Percentiles rank a stretch among this genome's conserved stretches.
These are phyloP conservation scores for Lepidocolaptes lacrymiger DNA, from an alignment of 2,797 vertebrate genomes.

Conservation along the genomic window DNA sequence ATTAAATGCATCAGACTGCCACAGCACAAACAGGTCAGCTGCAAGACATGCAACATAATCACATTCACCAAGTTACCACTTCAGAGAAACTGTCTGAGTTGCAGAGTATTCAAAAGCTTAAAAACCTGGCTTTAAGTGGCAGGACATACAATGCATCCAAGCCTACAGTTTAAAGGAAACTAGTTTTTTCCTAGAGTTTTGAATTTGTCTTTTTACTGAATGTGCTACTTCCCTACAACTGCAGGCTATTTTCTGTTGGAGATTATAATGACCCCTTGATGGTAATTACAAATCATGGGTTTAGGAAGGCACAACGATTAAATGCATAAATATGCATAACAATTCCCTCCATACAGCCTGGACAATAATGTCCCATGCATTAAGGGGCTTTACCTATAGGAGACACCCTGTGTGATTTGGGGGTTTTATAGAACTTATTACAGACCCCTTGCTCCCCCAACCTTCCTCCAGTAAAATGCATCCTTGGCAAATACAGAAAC, in stretches of 20 bases:
- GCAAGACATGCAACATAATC: background rate
- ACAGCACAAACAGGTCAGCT: background rate
- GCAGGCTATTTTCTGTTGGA: background rate
- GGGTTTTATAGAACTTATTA: accelerated
- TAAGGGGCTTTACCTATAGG: background rate
- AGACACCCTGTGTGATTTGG: accelerated
- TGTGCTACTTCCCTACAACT: background rate
- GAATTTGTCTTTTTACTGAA: background rate
- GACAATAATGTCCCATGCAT: background rate
- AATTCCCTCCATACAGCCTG: background rate
- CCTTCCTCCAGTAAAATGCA: background rate
- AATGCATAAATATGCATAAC: background rate
- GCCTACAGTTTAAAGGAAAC: background rate
- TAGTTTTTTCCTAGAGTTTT: background rate
- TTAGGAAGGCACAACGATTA: background rate
- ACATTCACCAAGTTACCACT: background rate
- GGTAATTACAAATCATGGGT: background rate
- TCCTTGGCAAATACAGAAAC: background rate
- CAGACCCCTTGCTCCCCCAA: accelerated
- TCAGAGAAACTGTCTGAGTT: background rate
- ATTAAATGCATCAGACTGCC: background rate
- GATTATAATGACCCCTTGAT: background rate
- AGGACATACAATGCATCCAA: background rate
- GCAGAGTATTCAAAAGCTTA: background rate
- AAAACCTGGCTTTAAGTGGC: background rate